Percentiles rank a stretch among this genome's conserved stretches.
These are phyloP conservation scores for Australoheros facetus DNA, from an alignment of 2,797 vertebrate genomes.

Conservation along the genomic window DNA sequence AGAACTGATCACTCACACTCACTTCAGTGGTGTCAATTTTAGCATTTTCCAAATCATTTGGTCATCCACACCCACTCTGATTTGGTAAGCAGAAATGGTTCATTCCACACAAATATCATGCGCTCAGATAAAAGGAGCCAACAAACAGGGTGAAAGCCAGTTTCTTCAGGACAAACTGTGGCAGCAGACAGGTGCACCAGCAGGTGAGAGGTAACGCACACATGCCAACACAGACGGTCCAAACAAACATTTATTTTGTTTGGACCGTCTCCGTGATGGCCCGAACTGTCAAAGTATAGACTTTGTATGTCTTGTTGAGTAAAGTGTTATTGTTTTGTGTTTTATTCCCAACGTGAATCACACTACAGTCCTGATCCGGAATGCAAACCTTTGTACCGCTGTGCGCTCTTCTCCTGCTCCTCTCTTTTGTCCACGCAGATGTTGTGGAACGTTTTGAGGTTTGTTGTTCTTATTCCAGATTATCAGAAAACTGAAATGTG, in stretches of 20 bases:
- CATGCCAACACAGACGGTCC: conserved; percentile 3
- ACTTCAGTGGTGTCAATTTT: not conserved
- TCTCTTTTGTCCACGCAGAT: conserved; percentile 55
- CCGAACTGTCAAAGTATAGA: not conserved
- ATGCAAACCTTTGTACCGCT: conserved; percentile 42
- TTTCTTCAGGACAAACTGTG: not conserved
- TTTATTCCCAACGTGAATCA: not conserved
- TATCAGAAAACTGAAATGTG: not conserved
- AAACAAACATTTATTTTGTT: not conserved
- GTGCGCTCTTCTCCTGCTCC: conserved; percentile 37
- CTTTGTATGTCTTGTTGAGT: not conserved
- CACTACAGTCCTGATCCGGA: not conserved
- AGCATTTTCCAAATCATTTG: not conserved
- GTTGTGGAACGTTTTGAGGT: conserved; percentile 73
- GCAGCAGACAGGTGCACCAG: conserved; percentile 1
- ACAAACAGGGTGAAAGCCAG: conserved; percentile 32
- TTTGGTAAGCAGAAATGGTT: not conserved
- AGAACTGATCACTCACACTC: not conserved
- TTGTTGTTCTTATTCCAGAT: not conserved
- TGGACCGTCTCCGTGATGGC: not conserved
- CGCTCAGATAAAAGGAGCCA: conserved; percentile 21
- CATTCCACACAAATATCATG: not conserved
- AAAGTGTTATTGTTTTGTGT: not conserved
- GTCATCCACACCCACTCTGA: not conserved
- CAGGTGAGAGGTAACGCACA: conserved; percentile 58